Base-by-base conservation (phyloP, 2,113 vertebrate genomes). In the Eurystomus gularis region DNA sequence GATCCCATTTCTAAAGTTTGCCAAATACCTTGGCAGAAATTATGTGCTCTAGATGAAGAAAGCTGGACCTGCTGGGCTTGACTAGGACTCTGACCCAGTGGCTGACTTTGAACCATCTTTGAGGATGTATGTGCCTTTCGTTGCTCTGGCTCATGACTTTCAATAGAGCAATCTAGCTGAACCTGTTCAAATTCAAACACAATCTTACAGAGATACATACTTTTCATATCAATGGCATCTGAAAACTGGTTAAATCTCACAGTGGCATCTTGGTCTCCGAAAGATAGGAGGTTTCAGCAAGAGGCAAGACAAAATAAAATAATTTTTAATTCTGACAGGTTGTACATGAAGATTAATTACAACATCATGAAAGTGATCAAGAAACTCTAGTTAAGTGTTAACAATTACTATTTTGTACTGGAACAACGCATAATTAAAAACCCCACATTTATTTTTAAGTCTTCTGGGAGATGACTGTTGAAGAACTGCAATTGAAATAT, bases 11-110 rank as follows among this genome's bases (percentile, higher is more conserved):
- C 98, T 62, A 98, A 90, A 35, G 97, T 91, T 80, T 97, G 97
- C 98, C 99, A 99, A 54, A 98, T 89, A 55, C 98, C 98, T 77
- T 98, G 98, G 65, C 98, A 97, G 24, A 98, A 98, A 4, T 76
- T 79, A 61, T 92, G 94, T 3, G 91, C 96, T 33, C 94, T 91
- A 33, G 97, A 93, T 4, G 98, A 98, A 29, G 97, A 98, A n/a
- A 96, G 55, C 12, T 46, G 91, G 31, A 93, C 64, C 39, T 90
- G 81, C 69, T 90, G 94, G 24, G 77, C 76, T 82, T 48, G 82
- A 29, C 60, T 13, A 16, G 71, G 40, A 77, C 18, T 93, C 49
- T 93, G 82, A 68, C 68, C 26, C 13, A 29, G 31, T 14, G 81
- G 73, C 9, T 84, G 97, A 57, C 90, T 92, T 57, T 65, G 96